Evolutionary conservation across 1,140 invertebrate genomes (phyloP).

Genomic region (Rhagoletis zephyria): DNA sequence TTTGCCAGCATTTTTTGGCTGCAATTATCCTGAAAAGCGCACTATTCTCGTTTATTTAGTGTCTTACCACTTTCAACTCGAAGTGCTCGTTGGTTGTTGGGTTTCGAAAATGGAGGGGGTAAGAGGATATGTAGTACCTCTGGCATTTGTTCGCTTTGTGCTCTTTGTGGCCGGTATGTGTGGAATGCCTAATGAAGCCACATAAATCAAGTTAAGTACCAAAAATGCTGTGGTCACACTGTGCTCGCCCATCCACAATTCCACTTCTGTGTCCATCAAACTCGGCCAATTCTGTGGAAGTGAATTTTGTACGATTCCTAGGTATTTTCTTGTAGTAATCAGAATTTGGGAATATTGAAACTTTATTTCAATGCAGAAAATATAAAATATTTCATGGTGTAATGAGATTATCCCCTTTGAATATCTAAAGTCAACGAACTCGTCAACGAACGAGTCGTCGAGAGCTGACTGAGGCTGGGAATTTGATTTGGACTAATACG

Average conservation of each 20-base stretch:
- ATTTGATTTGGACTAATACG: too few relatives aligned
- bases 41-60: conserved; percentile 15
- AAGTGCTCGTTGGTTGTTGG: neutral
- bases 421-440: too few relatives aligned
- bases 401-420: too few relatives aligned
- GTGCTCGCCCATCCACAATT: neutral
- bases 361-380: too few relatives aligned
- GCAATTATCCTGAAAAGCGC: conserved; percentile 33
- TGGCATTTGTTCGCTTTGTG: conserved; percentile 16
- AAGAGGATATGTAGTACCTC: neutral
- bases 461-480: too few relatives aligned
- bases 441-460: too few relatives aligned
- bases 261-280: neutral
- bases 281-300: neutral
- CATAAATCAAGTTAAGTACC: conserved; percentile 68
- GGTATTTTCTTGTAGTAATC: neutral
- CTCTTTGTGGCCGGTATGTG: conserved; percentile 59
- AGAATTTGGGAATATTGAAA: neutral
- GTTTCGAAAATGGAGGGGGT: too few relatives aligned
- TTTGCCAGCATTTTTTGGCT: conserved; percentile 44
- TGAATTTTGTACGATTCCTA: neutral
- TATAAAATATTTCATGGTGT: too few relatives aligned
- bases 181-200: conserved; percentile 72
- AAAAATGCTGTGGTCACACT: conserved; percentile 53
- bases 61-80: neutral